Evolutionary conservation across 2,888 invertebrate genomes (phyloP).

Genomic region (Clivina fossor): DNA sequence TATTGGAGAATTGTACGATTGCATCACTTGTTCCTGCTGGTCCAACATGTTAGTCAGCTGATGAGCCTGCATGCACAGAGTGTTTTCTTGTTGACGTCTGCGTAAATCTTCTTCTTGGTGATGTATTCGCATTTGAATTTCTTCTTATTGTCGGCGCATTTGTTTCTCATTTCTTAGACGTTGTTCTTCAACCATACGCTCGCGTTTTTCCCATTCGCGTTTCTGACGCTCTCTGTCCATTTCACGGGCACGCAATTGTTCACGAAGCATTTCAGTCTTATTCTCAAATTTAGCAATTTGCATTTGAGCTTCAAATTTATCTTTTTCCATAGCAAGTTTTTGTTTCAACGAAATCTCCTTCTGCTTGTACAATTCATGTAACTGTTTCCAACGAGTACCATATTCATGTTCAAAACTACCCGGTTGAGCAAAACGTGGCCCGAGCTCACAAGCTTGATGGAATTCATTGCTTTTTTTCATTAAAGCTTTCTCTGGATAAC

Average conservation of each 20-base stretch:
- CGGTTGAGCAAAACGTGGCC: conserved; percentile 86
- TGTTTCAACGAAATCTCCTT: conserved; percentile 86
- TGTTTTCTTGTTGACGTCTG: conserved; percentile 85
- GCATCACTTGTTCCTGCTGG: background rate
- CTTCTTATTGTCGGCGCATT: conserved; percentile 71
- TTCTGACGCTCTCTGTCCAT: conserved; percentile 84
- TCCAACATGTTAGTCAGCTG: background rate
- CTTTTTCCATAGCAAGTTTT: conserved; percentile 87
- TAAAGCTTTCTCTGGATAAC: conserved; percentile 80
- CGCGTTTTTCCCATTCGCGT: conserved; percentile 74
- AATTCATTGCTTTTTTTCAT: conserved; percentile 82
- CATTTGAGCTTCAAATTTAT: conserved; percentile 95
- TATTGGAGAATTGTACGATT: background rate
- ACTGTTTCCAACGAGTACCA: conserved; percentile 94
- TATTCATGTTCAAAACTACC: conserved; percentile 95
- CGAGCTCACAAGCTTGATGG: conserved; percentile 76
- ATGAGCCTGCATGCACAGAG: too few relatives aligned
- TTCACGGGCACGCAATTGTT: conserved; percentile 84
- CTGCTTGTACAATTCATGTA: conserved; percentile 88
- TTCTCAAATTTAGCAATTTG: conserved; percentile 95
- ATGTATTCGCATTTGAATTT: conserved; percentile 75
- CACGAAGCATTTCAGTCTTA: conserved; percentile 91
- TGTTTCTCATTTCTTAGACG: conserved; percentile 62
- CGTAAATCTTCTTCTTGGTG: conserved; percentile 83
- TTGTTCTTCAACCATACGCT: conserved; percentile 79